These are phyloP conservation scores for Sycophila sp. DNA, from an alignment of 1,140 invertebrate species.

Conservation along the genomic window DNA sequence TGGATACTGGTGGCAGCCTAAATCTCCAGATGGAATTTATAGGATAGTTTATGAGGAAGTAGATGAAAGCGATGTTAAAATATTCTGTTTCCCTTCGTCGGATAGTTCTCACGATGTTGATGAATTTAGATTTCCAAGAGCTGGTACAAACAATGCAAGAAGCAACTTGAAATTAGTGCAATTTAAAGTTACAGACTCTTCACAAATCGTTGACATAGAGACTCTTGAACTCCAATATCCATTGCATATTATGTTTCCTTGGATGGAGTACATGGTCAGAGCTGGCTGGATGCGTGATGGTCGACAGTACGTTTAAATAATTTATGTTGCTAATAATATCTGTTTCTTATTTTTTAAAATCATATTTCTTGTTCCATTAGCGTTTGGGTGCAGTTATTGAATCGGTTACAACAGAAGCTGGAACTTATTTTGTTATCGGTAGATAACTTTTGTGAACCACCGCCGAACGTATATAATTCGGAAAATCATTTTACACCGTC, in stretches of 20 bases:
- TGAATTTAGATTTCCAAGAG: constrained; percentile 92
- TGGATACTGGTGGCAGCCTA: constrained; percentile 98
- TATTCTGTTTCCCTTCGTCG: constrained; percentile 87
- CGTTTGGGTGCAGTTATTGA: constrained; percentile 89
- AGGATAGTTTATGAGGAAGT: constrained; percentile 96
- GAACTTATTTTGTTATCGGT: constrained; percentile 80
- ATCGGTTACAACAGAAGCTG: constrained; percentile 84
- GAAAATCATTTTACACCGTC: constrained; percentile 66
- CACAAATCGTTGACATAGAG: constrained; percentile 74
- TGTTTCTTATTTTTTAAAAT: constrained; percentile 8
- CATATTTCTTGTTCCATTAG: constrained; percentile 62
- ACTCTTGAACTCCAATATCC: constrained; percentile 79
- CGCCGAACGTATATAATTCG: constrained; percentile 67
- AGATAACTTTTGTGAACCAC: constrained; percentile 77
- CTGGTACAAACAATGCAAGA: constrained; percentile 89
- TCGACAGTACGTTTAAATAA: constrained; percentile 75
- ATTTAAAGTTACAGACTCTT: constrained; percentile 77
- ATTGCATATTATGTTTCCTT: constrained; percentile 82
- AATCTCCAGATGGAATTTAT: constrained; percentile 78
- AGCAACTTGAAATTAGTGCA: constrained; percentile 89
- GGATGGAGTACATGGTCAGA: constrained; percentile 93
- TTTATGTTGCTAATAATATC: not conserved
- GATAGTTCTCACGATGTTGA: constrained; percentile 82
- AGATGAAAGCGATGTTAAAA: constrained; percentile 93
- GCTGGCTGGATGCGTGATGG: constrained; percentile 93